A percentile compares a stretch with the other conserved stretches of the same genome.
phyloP scores from a whole-genome alignment of 2,797 vertebrate species.

The Myotis findleyi region DNA sequence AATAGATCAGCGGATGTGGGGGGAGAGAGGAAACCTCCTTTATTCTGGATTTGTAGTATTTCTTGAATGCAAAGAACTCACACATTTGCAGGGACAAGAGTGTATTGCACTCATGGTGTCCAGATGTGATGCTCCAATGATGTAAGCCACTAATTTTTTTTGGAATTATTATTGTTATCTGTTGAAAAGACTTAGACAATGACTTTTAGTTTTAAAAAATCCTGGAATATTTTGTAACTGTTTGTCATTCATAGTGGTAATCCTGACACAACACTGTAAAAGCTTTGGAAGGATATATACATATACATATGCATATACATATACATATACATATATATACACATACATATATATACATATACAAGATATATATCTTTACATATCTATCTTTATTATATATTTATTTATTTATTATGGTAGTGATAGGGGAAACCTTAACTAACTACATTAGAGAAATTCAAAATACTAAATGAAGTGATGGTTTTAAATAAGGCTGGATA shows the following conservation, averaged over 20 bases:
- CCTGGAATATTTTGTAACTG: background rate
- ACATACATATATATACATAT: no score
- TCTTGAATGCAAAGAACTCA: conserved; percentile 10
- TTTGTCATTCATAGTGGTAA: background rate
- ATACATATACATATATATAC: background rate
- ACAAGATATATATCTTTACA: background rate
- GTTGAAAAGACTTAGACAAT: conserved; percentile 55
- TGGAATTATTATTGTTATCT: conserved; percentile 26
- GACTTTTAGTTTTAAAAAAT: conserved; percentile 48
- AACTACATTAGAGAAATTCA: conserved; percentile 50
- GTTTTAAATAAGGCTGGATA: conserved; percentile 36
- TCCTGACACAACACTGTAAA: background rate
- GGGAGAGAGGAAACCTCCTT: background rate
- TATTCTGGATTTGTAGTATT: background rate
- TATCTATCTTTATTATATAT: background rate
- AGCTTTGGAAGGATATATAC: background rate
- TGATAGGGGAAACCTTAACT: conserved; percentile 1
- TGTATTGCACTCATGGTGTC: background rate
- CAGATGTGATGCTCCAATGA: conserved; percentile 52
- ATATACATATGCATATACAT: background rate
- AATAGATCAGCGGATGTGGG: background rate
- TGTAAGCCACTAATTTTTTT: conserved; percentile 35
- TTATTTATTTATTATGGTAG: background rate
- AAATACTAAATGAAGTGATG: conserved; percentile 55
- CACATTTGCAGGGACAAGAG: background rate